Evolutionary conservation across 2,888 invertebrate species (phyloP).

Genomic region (Rhodophaea formosa): DNA sequence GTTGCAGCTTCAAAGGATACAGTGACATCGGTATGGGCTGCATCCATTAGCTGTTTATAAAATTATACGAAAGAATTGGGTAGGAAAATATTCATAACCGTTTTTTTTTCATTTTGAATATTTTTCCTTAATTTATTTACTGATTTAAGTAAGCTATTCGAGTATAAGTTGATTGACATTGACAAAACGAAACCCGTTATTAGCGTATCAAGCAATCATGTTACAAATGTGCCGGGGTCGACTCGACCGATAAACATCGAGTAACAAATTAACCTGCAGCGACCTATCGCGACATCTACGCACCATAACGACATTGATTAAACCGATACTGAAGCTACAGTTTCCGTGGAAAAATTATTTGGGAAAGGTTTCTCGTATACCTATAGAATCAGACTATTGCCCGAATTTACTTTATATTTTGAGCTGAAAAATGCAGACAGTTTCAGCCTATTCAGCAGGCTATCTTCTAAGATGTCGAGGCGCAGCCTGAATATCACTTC

Average conservation of each 20-base stretch:
- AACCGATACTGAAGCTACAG: slow-evolving; percentile 36
- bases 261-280: slow-evolving; percentile 65
- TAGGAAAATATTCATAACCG: no score
- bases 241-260: slow-evolving; percentile 53
- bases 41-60: no score
- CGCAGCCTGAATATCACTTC: no score
- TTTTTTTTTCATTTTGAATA: no score
- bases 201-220: slow-evolving; percentile 47
- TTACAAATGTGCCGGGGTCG: slow-evolving; percentile 51
- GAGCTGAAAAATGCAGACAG: no score
- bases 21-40: no score
- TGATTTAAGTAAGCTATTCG: slow-evolving; percentile 23
- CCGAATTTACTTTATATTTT: neutral
- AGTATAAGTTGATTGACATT: slow-evolving; percentile 43
- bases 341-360: slow-evolving; percentile 27
- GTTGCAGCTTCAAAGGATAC: no score
- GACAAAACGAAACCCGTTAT: slow-evolving; percentile 49
- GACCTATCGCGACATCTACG: slow-evolving; percentile 57
- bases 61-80: no score
- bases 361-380: neutral
- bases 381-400: neutral
- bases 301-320: slow-evolving; percentile 62
- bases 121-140: neutral
- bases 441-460: no score
- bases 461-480: no score